These are phyloP conservation scores for Gambelia wislizenii DNA, from an alignment of 2,797 vertebrate species.

Conservation along the genomic window DNA sequence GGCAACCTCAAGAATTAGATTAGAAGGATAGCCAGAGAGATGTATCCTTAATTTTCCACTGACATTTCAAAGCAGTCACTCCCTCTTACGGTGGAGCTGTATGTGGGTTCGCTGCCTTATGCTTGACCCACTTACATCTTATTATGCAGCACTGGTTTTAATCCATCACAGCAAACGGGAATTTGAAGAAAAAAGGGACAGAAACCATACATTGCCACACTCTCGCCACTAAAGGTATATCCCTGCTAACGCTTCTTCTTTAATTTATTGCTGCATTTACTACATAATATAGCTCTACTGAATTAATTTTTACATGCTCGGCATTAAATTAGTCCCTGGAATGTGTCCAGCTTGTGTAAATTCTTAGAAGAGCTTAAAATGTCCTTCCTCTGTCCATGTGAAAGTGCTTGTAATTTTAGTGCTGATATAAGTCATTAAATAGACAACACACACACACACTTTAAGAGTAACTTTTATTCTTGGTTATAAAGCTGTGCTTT, in stretches of 20 bases:
- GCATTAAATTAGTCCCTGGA: background rate
- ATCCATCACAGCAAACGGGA: background rate
- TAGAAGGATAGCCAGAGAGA: too few species aligned
- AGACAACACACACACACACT: constrained; percentile 1
- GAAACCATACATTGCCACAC: background rate
- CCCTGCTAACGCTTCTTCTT: background rate
- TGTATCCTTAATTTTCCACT: background rate
- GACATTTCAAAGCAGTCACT: background rate
- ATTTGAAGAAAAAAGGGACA: background rate
- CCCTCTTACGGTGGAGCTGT: background rate
- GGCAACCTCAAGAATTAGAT: too few species aligned
- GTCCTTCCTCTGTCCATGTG: background rate
- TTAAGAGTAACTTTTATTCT: constrained; percentile 64
- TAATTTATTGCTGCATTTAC: background rate
- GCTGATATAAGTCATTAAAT: background rate
- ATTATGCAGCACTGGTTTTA: background rate
- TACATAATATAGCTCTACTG: background rate
- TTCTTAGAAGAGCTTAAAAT: background rate
- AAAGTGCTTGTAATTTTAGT: background rate
- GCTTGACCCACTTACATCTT: background rate
- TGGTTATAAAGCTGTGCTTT: constrained; percentile 34
- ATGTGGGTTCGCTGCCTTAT: background rate
- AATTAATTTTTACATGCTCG: too few species aligned
- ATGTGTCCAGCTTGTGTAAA: background rate
- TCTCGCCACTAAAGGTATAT: background rate